These are phyloP conservation scores for Gymnoscopelus microlampas DNA, from an alignment of 2,797 vertebrate species.

Conservation along the genomic window DNA sequence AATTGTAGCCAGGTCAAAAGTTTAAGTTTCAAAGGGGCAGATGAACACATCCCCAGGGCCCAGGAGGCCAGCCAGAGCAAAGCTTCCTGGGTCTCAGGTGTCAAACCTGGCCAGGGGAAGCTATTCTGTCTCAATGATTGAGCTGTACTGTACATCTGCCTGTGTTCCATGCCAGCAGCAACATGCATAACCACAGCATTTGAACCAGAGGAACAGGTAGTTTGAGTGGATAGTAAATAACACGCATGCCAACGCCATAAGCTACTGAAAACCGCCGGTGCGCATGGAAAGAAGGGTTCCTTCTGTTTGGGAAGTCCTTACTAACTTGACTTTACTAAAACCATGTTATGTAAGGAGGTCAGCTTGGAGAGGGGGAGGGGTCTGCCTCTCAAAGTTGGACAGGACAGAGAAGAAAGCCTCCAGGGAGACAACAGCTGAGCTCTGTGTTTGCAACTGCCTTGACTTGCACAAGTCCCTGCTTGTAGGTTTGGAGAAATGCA, in stretches of 20 bases:
- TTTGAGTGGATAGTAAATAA: slow-evolving; percentile 42
- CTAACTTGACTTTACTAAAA: slow-evolving; percentile 65
- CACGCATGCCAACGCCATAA: slow-evolving; percentile 32
- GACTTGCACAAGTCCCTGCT: slow-evolving; percentile 17
- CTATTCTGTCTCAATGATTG: neutral
- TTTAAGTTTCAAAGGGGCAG: slow-evolving; percentile 2
- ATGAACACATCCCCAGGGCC: slow-evolving; percentile 3
- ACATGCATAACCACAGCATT: slow-evolving; percentile 15
- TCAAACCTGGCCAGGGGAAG: neutral
- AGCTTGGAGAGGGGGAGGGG: slow-evolving; percentile 36
- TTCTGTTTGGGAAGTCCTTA: slow-evolving; percentile 65
- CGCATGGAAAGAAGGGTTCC: slow-evolving; percentile 48
- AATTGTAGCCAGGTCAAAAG: slow-evolving; percentile 13
- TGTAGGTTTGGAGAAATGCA: neutral
- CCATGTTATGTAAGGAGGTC: slow-evolving; percentile 68
- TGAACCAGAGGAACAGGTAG: slow-evolving; percentile 56
- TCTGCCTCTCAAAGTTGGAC: slow-evolving; percentile 28
- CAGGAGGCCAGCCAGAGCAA: slow-evolving; percentile 9
- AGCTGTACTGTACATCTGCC: slow-evolving; percentile 1
- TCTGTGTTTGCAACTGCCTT: slow-evolving; percentile 2
- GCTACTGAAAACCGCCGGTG: slow-evolving; percentile 32
- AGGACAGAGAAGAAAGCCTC: slow-evolving; percentile 20
- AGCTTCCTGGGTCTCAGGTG: neutral
- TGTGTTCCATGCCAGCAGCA: slow-evolving; percentile 15
- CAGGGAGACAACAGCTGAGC: slow-evolving; percentile 25